These are phyloP conservation scores for Adela reaumurella DNA, from an alignment of 2,888 invertebrate species.

Conservation along the genomic window DNA sequence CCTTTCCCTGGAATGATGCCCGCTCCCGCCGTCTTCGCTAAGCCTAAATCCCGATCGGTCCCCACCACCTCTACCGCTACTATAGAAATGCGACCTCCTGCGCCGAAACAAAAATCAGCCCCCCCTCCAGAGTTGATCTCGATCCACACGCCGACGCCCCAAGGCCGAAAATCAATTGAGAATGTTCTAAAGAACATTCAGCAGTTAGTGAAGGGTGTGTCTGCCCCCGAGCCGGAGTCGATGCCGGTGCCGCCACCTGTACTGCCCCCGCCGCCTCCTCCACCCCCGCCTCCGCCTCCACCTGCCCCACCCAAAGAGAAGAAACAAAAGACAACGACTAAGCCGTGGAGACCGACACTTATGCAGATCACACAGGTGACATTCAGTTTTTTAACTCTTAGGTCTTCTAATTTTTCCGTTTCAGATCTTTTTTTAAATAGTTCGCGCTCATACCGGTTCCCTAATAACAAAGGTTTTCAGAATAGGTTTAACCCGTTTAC, in stretches of 20 bases:
- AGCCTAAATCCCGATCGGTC: conserved; percentile 4
- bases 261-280: conserved; percentile 14
- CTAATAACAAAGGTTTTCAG: too few relatives aligned
- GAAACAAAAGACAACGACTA: conserved; percentile 50
- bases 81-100: conserved; percentile 10
- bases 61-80: conserved; percentile 2
- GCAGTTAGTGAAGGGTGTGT: conserved; percentile 44
- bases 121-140: conserved; percentile 58
- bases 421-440: too few relatives aligned
- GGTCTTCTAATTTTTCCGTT: too few relatives aligned
- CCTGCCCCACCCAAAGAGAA: conserved; percentile 27
- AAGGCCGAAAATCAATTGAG: conserved; percentile 43
- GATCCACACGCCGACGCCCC: conserved; percentile 47
- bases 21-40: conserved; percentile 3
- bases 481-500: too few relatives aligned
- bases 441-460: too few relatives aligned
- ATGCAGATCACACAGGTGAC: conserved; percentile 62
- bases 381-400: too few relatives aligned
- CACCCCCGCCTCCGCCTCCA: background rate
- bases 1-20: conserved; percentile 9
- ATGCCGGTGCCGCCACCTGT: conserved; percentile 43
- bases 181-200: conserved; percentile 48
- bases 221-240: conserved; percentile 36
- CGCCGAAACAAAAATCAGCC: conserved; percentile 30
- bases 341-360: conserved; percentile 69